Evolutionary conservation across 2,113 vertebrate species (phyloP).

Genomic region (Bettongia penicillata): DNA sequence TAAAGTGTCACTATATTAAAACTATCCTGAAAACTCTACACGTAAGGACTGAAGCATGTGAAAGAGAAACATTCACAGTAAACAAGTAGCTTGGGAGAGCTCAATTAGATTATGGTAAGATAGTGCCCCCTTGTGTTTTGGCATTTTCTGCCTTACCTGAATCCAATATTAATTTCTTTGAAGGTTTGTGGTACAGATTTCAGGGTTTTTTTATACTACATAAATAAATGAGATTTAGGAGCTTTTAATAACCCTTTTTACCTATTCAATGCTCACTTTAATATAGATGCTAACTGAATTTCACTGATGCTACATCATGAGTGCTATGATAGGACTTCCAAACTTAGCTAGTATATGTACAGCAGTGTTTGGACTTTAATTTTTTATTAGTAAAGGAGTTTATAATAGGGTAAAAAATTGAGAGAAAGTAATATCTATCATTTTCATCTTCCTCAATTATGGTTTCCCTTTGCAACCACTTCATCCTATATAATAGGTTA

Average conservation of each 20-base stretch:
- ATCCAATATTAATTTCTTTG: slow-evolving; percentile 42
- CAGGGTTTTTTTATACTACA: slow-evolving; percentile 27
- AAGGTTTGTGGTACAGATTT: slow-evolving; percentile 27
- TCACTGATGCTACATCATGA: slow-evolving; percentile 40
- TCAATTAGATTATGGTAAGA: slow-evolving; percentile 66
- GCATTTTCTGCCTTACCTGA: slow-evolving; percentile 56
- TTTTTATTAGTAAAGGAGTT: slow-evolving; percentile 13
- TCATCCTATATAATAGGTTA: not conserved
- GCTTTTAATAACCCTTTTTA: not conserved
- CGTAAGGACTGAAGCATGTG: slow-evolving; percentile 39
- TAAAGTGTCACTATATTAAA: slow-evolving; percentile 46
- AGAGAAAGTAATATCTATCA: not conserved
- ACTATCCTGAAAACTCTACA: slow-evolving; percentile 24
- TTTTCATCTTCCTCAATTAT: slow-evolving; percentile 10
- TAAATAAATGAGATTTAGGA: slow-evolving; percentile 44
- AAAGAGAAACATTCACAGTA: slow-evolving; percentile 38
- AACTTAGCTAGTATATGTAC: slow-evolving; percentile 9
- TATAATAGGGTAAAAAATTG: slow-evolving; percentile 22
- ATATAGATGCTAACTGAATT: slow-evolving; percentile 36
- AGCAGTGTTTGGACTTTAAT: slow-evolving; percentile 17
- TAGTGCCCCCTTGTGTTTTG: slow-evolving; percentile 78
- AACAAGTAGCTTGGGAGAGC: slow-evolving; percentile 63
- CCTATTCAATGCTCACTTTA: slow-evolving; percentile 18
- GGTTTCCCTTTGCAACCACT: not conserved
- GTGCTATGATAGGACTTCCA: not conserved